phyloP scores from a whole-genome alignment of 2,113 vertebrate species.

The Microtus richardsoni region DNA sequence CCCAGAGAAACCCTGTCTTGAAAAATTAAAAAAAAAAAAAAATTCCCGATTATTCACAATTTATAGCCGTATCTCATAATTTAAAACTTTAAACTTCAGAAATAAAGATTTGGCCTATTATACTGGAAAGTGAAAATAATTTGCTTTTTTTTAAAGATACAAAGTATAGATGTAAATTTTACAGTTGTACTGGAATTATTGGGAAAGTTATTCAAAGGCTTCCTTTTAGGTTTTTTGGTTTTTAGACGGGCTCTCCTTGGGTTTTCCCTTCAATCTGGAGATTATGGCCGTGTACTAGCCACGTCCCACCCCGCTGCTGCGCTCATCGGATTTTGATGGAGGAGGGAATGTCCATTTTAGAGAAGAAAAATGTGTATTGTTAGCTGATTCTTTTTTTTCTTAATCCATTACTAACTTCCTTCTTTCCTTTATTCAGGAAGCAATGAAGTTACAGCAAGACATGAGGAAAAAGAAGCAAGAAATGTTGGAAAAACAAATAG shows the following conservation, averaged over 20 bases:
- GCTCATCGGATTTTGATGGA: constrained; percentile 34
- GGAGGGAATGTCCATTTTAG: not conserved
- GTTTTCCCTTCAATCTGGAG: not conserved
- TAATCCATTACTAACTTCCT: not conserved
- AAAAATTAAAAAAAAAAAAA: not conserved
- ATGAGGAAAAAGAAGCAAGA: constrained; percentile 99
- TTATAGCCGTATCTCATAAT: not conserved
- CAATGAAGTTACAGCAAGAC: constrained; percentile 97
- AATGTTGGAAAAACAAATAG: constrained; percentile 97
- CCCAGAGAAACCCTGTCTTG: too few species aligned
- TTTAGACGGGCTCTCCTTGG: not conserved
- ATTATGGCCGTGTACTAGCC: not conserved
- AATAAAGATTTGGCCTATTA: constrained; percentile 39
- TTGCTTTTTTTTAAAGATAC: constrained; percentile 40
- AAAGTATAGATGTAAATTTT: constrained; percentile 29
- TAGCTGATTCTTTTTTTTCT: constrained; percentile 27
- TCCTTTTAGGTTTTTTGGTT: not conserved
- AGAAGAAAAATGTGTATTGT: constrained; percentile 12
- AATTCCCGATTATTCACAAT: constrained; percentile 10
- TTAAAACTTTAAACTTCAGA: constrained; percentile 9
- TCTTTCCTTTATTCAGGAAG: constrained; percentile 87
- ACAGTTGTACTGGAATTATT: not conserved
- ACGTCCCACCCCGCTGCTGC: not conserved
- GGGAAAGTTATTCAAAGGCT: constrained; percentile 33
- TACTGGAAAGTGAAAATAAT: not conserved